A percentile compares a stretch with the other conserved stretches of the same genome.
phyloP scores from a whole-genome alignment of 1,140 invertebrate genomes.

The Heliconius nattereri region DNA sequence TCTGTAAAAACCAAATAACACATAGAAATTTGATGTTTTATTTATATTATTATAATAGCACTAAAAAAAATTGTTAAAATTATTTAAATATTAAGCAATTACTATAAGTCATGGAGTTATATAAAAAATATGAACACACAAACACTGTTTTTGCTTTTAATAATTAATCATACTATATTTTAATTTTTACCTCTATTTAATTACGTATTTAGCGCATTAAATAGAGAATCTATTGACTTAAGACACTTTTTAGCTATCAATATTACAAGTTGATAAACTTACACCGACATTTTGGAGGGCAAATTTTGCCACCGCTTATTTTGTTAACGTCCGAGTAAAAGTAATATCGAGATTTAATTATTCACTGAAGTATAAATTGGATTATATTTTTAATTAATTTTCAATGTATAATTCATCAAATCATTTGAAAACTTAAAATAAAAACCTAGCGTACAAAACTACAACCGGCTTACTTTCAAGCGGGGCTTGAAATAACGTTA shows the following conservation, averaged over 20 bases:
- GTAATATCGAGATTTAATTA: not conserved
- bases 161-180: not conserved
- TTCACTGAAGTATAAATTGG: not conserved
- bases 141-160: not conserved
- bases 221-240: not conserved
- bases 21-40: not conserved
- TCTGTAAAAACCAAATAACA: constrained; percentile 49
- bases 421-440: too few relatives aligned
- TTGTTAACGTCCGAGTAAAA: not conserved
- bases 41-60: too few relatives aligned
- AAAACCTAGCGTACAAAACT: constrained; percentile 12
- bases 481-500: too few relatives aligned
- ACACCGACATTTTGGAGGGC: constrained; percentile 71
- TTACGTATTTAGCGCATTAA: not conserved
- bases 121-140: not conserved
- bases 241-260: not conserved
- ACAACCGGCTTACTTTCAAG: constrained; percentile 19
- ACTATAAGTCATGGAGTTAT: not conserved
- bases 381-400: not conserved
- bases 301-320: constrained; percentile 16
- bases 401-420: constrained; percentile 6
- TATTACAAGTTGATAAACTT: constrained; percentile 40
- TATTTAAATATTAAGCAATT: not conserved
- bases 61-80: not conserved
- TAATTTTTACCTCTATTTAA: not conserved